Evolutionary conservation across 2,888 invertebrate genomes (phyloP).

Genomic region (Bhutanitis thaidina): DNA sequence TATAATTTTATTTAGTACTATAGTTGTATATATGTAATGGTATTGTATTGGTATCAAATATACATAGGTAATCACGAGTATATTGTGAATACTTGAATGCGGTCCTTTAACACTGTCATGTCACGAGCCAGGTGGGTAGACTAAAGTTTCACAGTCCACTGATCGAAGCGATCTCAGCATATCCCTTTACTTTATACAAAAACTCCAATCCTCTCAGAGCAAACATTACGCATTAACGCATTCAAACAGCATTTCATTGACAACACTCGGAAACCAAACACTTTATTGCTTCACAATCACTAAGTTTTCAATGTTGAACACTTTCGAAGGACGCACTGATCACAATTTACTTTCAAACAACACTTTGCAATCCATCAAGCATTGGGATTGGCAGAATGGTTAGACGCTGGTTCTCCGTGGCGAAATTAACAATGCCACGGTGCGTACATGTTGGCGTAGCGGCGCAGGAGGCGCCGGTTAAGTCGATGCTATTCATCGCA

Average conservation of each 20-base stretch:
- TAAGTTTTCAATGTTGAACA: neutral
- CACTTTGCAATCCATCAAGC: neutral
- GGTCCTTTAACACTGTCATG: conserved; percentile 23
- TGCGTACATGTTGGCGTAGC: conserved; percentile 67
- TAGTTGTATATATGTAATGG: conserved; percentile 33
- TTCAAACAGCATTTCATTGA: neutral
- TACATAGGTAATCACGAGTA: conserved; percentile 40
- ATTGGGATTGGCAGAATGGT: neutral
- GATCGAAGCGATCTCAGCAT: conserved; percentile 7
- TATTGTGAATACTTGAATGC: conserved; percentile 41
- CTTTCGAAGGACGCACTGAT: neutral
- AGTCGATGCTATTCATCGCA: conserved; percentile 77
- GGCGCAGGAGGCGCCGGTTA: conserved; percentile 68
- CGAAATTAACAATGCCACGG: conserved; percentile 60
- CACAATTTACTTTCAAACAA: neutral
- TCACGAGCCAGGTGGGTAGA: conserved; percentile 32
- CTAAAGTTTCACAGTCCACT: conserved; percentile 31
- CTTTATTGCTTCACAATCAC: neutral
- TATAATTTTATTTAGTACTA: conserved; percentile 36
- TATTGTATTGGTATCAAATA: conserved; percentile 35
- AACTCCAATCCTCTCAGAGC: neutral
- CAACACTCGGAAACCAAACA: neutral
- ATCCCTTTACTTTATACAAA: neutral
- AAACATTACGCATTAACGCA: neutral
- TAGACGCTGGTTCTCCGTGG: neutral